These are phyloP conservation scores for Caenorhabditis sp. DNA, from an alignment of 2,888 invertebrate genomes.

Conservation along the genomic window DNA sequence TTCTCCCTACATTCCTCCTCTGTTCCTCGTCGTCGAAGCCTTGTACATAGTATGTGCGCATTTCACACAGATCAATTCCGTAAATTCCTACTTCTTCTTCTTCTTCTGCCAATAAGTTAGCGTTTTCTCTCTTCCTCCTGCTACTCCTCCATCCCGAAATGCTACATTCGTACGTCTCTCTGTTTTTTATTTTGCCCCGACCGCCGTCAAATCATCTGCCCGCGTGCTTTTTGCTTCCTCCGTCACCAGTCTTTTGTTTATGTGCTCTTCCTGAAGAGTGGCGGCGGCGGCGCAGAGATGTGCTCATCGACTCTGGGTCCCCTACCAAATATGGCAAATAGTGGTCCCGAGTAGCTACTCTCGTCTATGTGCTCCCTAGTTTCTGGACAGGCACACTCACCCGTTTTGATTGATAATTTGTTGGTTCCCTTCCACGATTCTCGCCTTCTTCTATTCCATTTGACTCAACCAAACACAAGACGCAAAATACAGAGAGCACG, in stretches of 20 bases:
- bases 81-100: too few relatives aligned
- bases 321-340: conserved; percentile 48
- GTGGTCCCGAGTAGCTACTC: conserved; percentile 9
- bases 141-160: conserved; percentile 7
- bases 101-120: conserved; percentile 14
- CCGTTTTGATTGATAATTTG: conserved; percentile 40
- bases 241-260: conserved; percentile 54
- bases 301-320: conserved; percentile 18
- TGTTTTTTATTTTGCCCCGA: conserved; percentile 31
- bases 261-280: conserved; percentile 54
- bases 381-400: conserved; percentile 3
- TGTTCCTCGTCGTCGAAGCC: conserved; percentile 6
- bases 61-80: conserved; percentile 21
- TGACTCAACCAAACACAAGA: not conserved
- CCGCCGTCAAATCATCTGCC: conserved; percentile 45
- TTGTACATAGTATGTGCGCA: conserved; percentile 33
- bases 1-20: conserved; percentile 26
- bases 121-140: not conserved
- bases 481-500: conserved; percentile 39
- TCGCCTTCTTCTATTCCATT: not conserved
- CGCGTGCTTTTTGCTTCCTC: conserved; percentile 19
- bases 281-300: conserved; percentile 14
- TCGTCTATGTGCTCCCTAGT: too few relatives aligned
- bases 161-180: conserved; percentile 19
- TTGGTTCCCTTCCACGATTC: not conserved